Evolutionary conservation across 1,140 invertebrate species (phyloP), one percentile per base, ranked within the genome.

Genomic region (Papilio xuthus): DNA sequence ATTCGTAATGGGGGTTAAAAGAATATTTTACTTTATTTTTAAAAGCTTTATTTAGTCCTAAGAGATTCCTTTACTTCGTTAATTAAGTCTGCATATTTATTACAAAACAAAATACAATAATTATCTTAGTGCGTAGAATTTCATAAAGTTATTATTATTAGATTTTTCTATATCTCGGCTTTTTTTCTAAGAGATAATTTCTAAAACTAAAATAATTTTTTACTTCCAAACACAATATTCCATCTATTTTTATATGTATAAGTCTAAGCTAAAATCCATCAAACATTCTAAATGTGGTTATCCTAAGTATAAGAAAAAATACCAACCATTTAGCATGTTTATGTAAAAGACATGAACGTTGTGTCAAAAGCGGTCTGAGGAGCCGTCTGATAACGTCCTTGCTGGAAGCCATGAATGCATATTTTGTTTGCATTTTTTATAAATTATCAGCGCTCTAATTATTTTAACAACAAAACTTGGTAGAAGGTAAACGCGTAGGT

Each of bases 291-390:
- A 42, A 74, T 20, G 79, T 89, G 81, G 86, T 85, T 41, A 84
- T 81, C 79, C 82, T 86, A 87, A 4, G 28, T 50, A 73, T 86
- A 82, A 84, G 81, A 85, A 88, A 90, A 89, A 90, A 89, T 84
- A 72, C 41, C 85, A 82, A 84, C 84, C 88, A 88, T 90, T 91
- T 92, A 92, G 88, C 89, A 86, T 90, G 84, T 87, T 85, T 87
- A 90, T 86, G 88, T 85, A 89, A 87, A 77, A 83, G 78, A 82
- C 78, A 23, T 26, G 20, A 41, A 20, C 71, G 69, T 28, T 71
- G 69, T 73, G 71, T 73, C 71, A 73, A 73, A 73, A 73, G 20
- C 8, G 71, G 41, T 26, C 41, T 73, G 12, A 26, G 20, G 20
- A 73, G 71, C 15, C 42, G n/a, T 23, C 37, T 44, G 71, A 73